A percentile compares a stretch with the other conserved stretches of the same genome.
Evolutionary conservation across 1,140 invertebrate species (phyloP).

Genomic region (Drosophila fuyamai): DNA sequence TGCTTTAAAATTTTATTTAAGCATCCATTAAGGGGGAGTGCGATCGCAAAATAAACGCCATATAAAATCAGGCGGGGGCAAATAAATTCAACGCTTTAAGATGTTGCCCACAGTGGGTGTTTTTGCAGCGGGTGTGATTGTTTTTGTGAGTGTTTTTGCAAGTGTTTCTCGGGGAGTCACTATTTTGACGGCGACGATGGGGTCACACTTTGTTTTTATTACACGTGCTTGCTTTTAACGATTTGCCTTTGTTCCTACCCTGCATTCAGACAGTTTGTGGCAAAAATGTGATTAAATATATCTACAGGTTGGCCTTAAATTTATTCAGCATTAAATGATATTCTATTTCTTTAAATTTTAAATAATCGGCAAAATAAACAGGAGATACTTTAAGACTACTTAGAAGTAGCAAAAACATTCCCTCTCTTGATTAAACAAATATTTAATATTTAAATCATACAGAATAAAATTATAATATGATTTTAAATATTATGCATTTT

Average conservation of each 20-base stretch:
- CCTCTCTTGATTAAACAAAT: too few relatives aligned
- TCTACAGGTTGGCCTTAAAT: background rate
- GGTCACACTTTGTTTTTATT: conserved; percentile 78
- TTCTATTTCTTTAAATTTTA: background rate
- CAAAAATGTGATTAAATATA: background rate
- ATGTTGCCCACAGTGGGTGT: conserved; percentile 22
- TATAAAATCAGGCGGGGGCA: conserved; percentile 74
- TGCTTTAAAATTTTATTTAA: conserved; percentile 81
- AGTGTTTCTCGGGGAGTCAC: conserved; percentile 20
- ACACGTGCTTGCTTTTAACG: conserved; percentile 63
- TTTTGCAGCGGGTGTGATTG: background rate
- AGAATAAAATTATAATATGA: too few relatives aligned
- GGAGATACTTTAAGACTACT: too few relatives aligned
- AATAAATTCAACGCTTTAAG: conserved; percentile 79
- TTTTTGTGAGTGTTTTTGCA: conserved; percentile 13
- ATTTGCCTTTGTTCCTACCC: conserved; percentile 29
- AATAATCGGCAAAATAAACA: too few relatives aligned
- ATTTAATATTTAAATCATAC: too few relatives aligned
- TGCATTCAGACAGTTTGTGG: conserved; percentile 9
- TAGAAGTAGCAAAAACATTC: too few relatives aligned
- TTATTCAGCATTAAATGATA: too few relatives aligned
- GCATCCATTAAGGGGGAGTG: conserved; percentile 66
- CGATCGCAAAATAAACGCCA: conserved; percentile 68
- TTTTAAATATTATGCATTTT: too few relatives aligned
- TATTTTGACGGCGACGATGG: conserved; percentile 31